These are phyloP conservation scores for Oithona nana DNA, from an alignment of 2,888 invertebrate species.

Conservation along the genomic window DNA sequence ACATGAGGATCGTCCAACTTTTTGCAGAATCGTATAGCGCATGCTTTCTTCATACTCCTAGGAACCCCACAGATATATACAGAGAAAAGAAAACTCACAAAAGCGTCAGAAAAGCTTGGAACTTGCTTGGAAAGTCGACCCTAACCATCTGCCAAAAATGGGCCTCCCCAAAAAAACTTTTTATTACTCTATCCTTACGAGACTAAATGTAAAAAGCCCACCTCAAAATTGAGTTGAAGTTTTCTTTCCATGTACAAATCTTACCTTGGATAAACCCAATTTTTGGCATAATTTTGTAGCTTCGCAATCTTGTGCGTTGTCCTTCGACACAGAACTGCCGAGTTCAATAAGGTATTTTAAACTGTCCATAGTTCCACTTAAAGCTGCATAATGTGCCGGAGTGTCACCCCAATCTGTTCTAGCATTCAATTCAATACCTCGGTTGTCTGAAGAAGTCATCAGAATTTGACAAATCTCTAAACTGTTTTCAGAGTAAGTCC, in stretches of 20 bases:
- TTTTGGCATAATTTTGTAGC: background rate
- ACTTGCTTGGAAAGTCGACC: background rate
- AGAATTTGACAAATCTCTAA: background rate
- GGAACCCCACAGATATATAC: too few species aligned
- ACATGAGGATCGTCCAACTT: background rate
- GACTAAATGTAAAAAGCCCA: too few species aligned
- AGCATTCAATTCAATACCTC: constrained; percentile 3
- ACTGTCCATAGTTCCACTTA: background rate
- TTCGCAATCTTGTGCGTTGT: background rate
- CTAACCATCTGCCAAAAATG: too few species aligned
- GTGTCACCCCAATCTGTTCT: constrained; percentile 11
- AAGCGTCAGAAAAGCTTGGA: background rate
- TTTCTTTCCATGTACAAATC: background rate
- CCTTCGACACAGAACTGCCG: background rate
- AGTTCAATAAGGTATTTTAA: background rate
- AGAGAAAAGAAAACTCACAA: background rate
- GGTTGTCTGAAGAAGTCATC: too few species aligned
- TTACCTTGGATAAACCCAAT: background rate
- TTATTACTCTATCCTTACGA: too few species aligned
- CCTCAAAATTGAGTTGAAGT: background rate
- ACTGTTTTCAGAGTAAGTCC: background rate
- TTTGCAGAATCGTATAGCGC: background rate
- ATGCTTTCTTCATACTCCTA: background rate
- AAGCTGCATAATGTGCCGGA: constrained; percentile 10
- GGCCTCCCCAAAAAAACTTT: too few species aligned